Evolutionary conservation across 1,140 invertebrate species (phyloP), one percentile per base, ranked within the genome.

Genomic region (Trissolcus basalis): DNA sequence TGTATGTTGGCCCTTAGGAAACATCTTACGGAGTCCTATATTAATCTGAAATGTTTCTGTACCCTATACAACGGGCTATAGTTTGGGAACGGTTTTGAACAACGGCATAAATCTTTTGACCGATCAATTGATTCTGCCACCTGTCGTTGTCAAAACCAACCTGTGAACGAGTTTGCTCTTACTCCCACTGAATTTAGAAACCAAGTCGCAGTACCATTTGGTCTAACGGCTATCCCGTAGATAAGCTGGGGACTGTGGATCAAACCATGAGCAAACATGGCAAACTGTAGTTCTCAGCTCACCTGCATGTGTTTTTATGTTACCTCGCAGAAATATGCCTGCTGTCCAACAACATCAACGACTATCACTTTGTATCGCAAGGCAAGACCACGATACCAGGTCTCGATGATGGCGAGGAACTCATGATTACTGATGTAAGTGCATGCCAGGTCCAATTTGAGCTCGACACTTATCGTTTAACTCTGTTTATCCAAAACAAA

Each of bases 381-480:
- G 98, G 97, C 90, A 97, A 97, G 91, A 94, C 96, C 83, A 95
- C 94, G 81, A 97, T 99, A 86, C 95, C 97, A 82, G 93, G 94
- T 88, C 94, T 99, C 84, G 96, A 99, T 91, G 98, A 99, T 90
- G 93, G 91, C 84, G 97, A 98, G 89, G 98, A 99, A 93, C 95
- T 97, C 91, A 86, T 89, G 82, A 88, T 96, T 82, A 98, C 97
- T 80, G 97, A 99, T 91, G 96, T 98, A 96, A 95, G 94, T 94
- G 86, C 87, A 86, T 85, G 81, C 39, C 39, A 44, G 27, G 8
- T 41, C 10, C 16, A 19, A 36, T 16, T 27, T 55, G 51, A 77
- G 51, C 61, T 71, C 36, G 69, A 67, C 61, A 59, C 32, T 55
- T n/a, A 4, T 27, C 19, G 19, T 27, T 27, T 27, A n/a, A n/a